Evolutionary conservation across 2,888 invertebrate genomes (phyloP).

Genomic region (Patella depressa): DNA sequence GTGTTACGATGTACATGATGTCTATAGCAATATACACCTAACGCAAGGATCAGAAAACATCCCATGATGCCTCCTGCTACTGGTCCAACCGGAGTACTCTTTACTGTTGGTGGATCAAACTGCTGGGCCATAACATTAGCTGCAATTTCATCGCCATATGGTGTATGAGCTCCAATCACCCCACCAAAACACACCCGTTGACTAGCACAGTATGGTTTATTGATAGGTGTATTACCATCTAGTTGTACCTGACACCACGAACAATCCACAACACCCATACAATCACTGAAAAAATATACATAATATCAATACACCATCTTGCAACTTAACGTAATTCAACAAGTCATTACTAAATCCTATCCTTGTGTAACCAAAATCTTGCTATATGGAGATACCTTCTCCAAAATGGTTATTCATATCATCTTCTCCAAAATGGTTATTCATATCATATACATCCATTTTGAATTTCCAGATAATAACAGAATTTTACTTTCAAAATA

Average conservation of each 20-base stretch:
- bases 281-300: slow-evolving; percentile 66
- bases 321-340: no score
- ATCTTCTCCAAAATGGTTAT: no score
- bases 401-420: no score
- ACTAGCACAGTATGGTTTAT: slow-evolving; percentile 84
- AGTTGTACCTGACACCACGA: slow-evolving; percentile 90
- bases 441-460: no score
- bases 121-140: slow-evolving; percentile 39
- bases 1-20: slow-evolving; percentile 72
- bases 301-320: not conserved
- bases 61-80: slow-evolving; percentile 89
- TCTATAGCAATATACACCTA: slow-evolving; percentile 85
- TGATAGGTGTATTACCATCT: slow-evolving; percentile 80
- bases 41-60: slow-evolving; percentile 83
- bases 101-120: slow-evolving; percentile 49
- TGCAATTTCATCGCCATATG: slow-evolving; percentile 80
- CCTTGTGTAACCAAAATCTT: no score
- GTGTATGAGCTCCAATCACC: slow-evolving; percentile 84
- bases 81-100: slow-evolving; percentile 82
- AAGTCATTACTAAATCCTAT: no score
- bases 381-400: no score
- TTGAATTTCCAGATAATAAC: no score
- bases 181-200: slow-evolving; percentile 89
- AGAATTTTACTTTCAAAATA: no score
- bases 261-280: slow-evolving; percentile 84